Percentiles rank a stretch among this genome's conserved stretches.
These are phyloP conservation scores for Lochmaea capreae DNA, from an alignment of 2,888 invertebrate genomes.

Conservation along the genomic window DNA sequence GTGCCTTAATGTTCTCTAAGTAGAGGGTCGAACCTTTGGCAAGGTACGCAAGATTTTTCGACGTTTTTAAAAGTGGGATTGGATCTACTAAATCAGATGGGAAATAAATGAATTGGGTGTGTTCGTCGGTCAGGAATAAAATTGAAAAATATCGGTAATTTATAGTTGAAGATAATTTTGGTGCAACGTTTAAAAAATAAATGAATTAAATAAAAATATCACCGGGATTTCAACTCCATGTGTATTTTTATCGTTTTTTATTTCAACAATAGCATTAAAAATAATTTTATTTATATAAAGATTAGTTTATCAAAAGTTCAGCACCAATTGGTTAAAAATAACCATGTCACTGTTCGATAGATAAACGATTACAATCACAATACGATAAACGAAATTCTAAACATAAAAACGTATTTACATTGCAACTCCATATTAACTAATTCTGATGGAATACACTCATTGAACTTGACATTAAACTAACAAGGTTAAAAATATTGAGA, in stretches of 20 bases:
- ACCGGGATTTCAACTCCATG: not conserved
- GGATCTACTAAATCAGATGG: constrained; percentile 27
- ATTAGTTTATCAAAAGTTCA: not conserved
- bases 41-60: constrained; percentile 16
- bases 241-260: not conserved
- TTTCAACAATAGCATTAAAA: not conserved
- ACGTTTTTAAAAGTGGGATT: constrained; percentile 21
- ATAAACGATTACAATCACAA: not conserved
- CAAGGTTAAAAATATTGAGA: constrained; percentile 18
- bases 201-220: not conserved
- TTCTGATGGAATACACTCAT: not conserved
- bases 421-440: not conserved
- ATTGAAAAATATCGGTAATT: constrained; percentile 13
- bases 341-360: not conserved
- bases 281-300: not conserved
- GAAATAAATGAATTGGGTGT: constrained; percentile 32
- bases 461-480: constrained; percentile 13
- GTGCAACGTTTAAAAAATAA: too few species aligned
- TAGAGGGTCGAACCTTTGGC: constrained; percentile 34
- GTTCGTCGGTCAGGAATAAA: constrained; percentile 9
- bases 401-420: not conserved
- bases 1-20: constrained; percentile 40
- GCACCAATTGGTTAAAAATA: not conserved
- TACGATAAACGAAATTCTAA: not conserved
- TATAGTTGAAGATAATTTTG: too few species aligned